These are phyloP conservation scores for Pardalotus punctatus DNA, from an alignment of 2,113 vertebrate species.

Conservation along the genomic window DNA sequence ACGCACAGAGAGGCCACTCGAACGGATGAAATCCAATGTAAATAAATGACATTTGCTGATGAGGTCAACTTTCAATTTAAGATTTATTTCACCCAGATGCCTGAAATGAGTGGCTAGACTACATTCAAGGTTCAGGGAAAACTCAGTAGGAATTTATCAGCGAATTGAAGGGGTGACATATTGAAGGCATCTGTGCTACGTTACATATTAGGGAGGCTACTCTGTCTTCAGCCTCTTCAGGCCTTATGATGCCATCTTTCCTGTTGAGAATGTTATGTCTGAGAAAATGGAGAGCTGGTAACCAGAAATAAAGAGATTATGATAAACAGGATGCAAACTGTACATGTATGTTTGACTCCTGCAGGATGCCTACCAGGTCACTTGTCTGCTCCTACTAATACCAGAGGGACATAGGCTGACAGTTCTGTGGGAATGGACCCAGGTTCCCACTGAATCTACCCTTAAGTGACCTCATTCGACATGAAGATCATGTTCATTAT, in stretches of 20 bases:
- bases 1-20: neutral
- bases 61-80: conserved; percentile 35
- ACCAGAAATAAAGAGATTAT: neutral
- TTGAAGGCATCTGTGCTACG: neutral
- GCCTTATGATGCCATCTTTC: neutral
- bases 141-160: neutral
- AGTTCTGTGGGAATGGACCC: neutral
- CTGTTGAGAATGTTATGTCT: neutral
- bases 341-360: neutral
- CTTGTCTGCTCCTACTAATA: neutral
- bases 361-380: neutral
- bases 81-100: conserved; percentile 45
- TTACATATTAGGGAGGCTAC: neutral
- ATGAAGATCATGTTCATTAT: neutral
- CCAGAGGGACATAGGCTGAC: neutral
- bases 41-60: conserved; percentile 52
- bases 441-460: neutral
- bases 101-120: conserved; percentile 15
- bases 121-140: neutral
- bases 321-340: neutral
- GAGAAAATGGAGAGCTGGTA: neutral
- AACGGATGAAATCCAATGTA: conserved; percentile 40
- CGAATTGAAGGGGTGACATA: neutral
- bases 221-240: neutral
- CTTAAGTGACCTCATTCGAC: neutral